Evolutionary conservation across 2,888 invertebrate species (phyloP).

Genomic region (Habroteleia sp.): DNA sequence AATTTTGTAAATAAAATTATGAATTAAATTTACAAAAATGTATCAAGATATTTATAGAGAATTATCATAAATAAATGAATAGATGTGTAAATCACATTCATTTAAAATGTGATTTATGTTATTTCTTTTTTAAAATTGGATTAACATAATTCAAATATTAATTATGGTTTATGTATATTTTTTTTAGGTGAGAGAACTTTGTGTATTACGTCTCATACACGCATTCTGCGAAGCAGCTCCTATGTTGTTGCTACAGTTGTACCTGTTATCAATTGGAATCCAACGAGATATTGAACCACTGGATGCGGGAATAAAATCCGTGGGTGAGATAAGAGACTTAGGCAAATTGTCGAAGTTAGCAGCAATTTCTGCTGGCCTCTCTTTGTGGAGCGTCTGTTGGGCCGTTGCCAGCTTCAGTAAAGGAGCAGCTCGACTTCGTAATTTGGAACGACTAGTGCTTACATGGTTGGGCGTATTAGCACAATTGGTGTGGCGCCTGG

Average conservation of each 20-base stretch:
- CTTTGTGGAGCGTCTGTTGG: slow-evolving; percentile 94
- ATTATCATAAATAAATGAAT: too few relatives aligned
- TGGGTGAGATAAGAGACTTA: slow-evolving; percentile 72
- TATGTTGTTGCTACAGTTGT: slow-evolving; percentile 91
- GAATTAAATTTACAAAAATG: too few relatives aligned
- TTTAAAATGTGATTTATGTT: too few relatives aligned
- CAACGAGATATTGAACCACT: slow-evolving; percentile 62
- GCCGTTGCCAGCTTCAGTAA: slow-evolving; percentile 94
- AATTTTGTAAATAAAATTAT: too few relatives aligned
- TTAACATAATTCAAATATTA: too few relatives aligned
- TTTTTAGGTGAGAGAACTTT: slow-evolving; percentile 82
- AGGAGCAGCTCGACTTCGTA: slow-evolving; percentile 88
- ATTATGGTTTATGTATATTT: too few relatives aligned
- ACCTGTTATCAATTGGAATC: slow-evolving; percentile 84
- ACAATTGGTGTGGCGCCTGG: slow-evolving; percentile 86
- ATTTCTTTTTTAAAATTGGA: too few relatives aligned
- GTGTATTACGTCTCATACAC: slow-evolving; percentile 91
- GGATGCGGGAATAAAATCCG: slow-evolving; percentile 64
- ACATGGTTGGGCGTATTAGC: slow-evolving; percentile 92
- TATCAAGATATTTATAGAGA: too few relatives aligned
- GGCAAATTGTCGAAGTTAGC: slow-evolving; percentile 87
- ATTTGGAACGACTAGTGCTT: slow-evolving; percentile 90
- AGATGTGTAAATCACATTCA: too few relatives aligned
- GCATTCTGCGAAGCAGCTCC: slow-evolving; percentile 95
- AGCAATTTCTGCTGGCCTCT: slow-evolving; percentile 90